Percentiles rank a stretch among this genome's conserved stretches.
phyloP scores from a whole-genome alignment of 1,140 invertebrate genomes.

The Cydia amplana region DNA sequence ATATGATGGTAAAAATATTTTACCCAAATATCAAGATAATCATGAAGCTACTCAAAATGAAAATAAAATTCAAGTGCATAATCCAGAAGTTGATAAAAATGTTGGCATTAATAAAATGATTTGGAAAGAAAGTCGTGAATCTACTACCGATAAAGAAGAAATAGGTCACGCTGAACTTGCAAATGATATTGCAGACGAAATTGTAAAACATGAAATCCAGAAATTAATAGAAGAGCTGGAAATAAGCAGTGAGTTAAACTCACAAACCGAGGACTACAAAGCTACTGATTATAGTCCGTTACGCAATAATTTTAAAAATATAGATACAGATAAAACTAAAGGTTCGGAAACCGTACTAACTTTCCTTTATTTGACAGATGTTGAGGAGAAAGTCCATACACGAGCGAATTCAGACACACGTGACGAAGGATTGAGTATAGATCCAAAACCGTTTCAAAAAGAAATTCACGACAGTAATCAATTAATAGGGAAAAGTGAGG shows the following conservation, averaged over 20 bases:
- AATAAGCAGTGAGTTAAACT: neutral
- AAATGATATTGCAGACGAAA: neutral
- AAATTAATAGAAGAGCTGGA: constrained; percentile 6
- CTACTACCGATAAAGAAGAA: neutral
- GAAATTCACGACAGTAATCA: neutral
- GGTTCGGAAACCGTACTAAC: neutral
- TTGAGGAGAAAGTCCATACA: neutral
- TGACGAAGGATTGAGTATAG: neutral
- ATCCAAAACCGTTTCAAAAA: neutral
- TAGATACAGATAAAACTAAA: neutral
- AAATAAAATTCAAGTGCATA: neutral
- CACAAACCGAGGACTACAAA: neutral
- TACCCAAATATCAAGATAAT: neutral
- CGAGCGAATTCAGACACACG: neutral
- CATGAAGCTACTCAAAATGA: neutral
- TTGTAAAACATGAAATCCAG: neutral
- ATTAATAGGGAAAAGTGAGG: neutral
- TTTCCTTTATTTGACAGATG: neutral
- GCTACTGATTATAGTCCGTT: neutral
- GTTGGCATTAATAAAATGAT: neutral
- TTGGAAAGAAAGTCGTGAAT: neutral
- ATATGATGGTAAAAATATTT: neutral
- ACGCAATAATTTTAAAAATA: neutral
- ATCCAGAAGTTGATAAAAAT: neutral
- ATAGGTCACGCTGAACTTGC: neutral